Evolutionary conservation across 2,888 invertebrate species (phyloP).

Genomic region (Drosophila yooni): DNA sequence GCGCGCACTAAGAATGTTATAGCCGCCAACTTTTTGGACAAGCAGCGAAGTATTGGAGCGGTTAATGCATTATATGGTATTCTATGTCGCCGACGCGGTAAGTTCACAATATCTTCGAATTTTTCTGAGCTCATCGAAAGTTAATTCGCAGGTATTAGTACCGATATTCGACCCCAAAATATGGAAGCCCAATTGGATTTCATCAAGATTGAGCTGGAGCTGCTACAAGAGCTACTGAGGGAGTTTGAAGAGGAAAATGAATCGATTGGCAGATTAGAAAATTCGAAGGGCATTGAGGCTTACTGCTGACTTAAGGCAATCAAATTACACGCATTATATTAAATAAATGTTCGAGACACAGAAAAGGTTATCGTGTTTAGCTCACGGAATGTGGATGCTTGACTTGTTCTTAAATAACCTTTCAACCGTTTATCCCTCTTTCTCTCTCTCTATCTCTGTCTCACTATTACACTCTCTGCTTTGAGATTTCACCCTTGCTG

Average conservation of each 20-base stretch:
- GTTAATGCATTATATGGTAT: slow-evolving; percentile 76
- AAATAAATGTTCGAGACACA: not conserved
- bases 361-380: not conserved
- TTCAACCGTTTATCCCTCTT: not conserved
- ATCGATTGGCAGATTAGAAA: not conserved
- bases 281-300: not conserved
- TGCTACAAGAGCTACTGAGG: slow-evolving; percentile 72
- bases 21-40: slow-evolving; percentile 67
- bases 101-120: not conserved
- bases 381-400: not conserved
- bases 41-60: slow-evolving; percentile 76
- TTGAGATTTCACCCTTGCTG: slow-evolving; percentile 12
- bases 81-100: slow-evolving; percentile 77
- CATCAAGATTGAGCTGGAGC: slow-evolving; percentile 82
- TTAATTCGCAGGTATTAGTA: slow-evolving; percentile 15
- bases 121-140: not conserved
- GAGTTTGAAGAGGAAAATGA: slow-evolving; percentile 48
- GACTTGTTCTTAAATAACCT: slow-evolving; percentile 7
- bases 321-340: slow-evolving; percentile 14
- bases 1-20: slow-evolving; percentile 76
- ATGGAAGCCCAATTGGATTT: slow-evolving; percentile 78
- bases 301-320: slow-evolving; percentile 10
- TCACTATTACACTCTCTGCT: not conserved
- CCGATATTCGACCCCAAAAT: slow-evolving; percentile 31
- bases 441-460: not conserved